These are phyloP conservation scores for Sycophila texana DNA, from an alignment of 2,888 invertebrate genomes.

Conservation along the genomic window DNA sequence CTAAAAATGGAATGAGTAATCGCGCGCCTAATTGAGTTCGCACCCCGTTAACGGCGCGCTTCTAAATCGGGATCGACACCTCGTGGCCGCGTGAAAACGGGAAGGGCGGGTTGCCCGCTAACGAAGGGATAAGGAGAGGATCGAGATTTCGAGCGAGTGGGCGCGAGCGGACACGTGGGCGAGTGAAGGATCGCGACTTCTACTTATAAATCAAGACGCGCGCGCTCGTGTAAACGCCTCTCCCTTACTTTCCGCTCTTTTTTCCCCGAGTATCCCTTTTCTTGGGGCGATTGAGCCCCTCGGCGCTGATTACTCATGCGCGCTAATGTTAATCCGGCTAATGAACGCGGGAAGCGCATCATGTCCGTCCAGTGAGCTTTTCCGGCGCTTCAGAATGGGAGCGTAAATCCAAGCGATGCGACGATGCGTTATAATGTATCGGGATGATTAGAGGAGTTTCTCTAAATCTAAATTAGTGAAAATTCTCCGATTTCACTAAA, in stretches of 20 bases:
- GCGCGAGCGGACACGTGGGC: slow-evolving; percentile 46
- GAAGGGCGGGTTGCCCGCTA: background rate
- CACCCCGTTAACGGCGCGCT: background rate
- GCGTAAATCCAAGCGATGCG: background rate
- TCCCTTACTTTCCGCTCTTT: background rate
- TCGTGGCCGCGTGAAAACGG: no score
- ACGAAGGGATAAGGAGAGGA: slow-evolving; percentile 27
- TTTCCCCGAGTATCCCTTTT: background rate
- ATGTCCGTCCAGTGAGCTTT: background rate
- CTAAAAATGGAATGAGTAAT: background rate
- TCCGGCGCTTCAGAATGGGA: background rate
- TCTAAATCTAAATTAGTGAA: no score
- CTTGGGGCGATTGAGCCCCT: slow-evolving; percentile 20
- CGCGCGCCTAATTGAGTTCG: background rate
- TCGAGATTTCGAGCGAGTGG: slow-evolving; percentile 24
- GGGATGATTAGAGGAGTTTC: no score
- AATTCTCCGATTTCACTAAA: no score
- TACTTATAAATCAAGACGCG: slow-evolving; percentile 68
- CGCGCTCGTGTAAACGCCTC: slow-evolving; percentile 21
- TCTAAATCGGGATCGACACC: background rate
- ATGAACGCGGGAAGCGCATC: slow-evolving; percentile 14
- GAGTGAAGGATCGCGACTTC: slow-evolving; percentile 59
- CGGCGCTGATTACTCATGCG: slow-evolving; percentile 37
- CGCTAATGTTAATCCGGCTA: slow-evolving; percentile 21
- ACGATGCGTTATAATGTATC: background rate